Evolutionary conservation across 2,888 invertebrate genomes (phyloP).

Genomic region (Noctua pronuba): DNA sequence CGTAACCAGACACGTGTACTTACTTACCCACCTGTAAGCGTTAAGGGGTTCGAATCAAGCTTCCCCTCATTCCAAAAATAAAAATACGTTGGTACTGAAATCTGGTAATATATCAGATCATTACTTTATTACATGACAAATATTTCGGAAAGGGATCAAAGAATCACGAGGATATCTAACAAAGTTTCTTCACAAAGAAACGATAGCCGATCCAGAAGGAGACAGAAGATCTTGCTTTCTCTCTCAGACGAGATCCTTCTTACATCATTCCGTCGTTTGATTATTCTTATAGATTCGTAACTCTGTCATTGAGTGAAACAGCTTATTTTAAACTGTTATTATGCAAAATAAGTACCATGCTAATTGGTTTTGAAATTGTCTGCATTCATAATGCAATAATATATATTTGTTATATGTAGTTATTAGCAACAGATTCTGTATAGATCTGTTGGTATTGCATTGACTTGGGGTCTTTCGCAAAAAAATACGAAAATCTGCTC

Average conservation of each 20-base stretch:
- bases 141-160: slow-evolving; percentile 35
- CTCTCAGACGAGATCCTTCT: slow-evolving; percentile 11
- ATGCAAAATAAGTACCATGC: neutral
- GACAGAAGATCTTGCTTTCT: slow-evolving; percentile 45
- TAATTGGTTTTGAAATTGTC: slow-evolving; percentile 22
- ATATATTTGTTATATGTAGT: neutral
- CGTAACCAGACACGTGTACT: neutral
- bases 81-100: slow-evolving; percentile 44
- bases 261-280: slow-evolving; percentile 20
- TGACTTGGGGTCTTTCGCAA: neutral
- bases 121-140: slow-evolving; percentile 53
- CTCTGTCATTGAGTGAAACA: slow-evolving; percentile 39
- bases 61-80: slow-evolving; percentile 37
- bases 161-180: slow-evolving; percentile 38
- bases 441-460: neutral
- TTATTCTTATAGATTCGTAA: slow-evolving; percentile 30
- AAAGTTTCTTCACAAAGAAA: slow-evolving; percentile 46
- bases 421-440: no score
- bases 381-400: slow-evolving; percentile 2
- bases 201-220: slow-evolving; percentile 24
- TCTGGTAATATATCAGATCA: slow-evolving; percentile 59
- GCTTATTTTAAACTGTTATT: slow-evolving; percentile 12
- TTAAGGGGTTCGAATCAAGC: neutral
- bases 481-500: neutral
- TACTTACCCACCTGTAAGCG: slow-evolving; percentile 4